phyloP scores from a whole-genome alignment of 2,888 invertebrate species.

The Teinopalpus imperialis region DNA sequence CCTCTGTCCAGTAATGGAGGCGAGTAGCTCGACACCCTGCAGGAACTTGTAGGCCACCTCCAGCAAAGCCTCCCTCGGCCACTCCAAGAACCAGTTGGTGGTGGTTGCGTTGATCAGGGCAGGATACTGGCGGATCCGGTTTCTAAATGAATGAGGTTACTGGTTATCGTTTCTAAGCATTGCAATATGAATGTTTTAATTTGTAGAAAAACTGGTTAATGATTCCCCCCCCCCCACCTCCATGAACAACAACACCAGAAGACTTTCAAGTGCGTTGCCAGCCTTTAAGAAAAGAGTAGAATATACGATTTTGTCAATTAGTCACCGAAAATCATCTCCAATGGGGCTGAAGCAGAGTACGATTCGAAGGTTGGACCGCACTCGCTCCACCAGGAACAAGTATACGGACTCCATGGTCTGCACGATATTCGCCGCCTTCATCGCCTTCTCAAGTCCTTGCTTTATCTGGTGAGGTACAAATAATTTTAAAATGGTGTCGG shows the following conservation, averaged over 20 bases:
- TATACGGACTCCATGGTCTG: constrained; percentile 87
- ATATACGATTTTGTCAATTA: too few relatives aligned
- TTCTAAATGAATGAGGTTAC: too few relatives aligned
- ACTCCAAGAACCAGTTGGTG: constrained; percentile 94
- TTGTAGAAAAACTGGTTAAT: too few relatives aligned
- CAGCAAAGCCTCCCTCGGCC: constrained; percentile 94
- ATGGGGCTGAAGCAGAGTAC: constrained; percentile 94
- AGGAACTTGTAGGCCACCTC: constrained; percentile 94
- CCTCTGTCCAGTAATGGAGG: constrained; percentile 84
- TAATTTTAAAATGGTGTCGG: too few relatives aligned
- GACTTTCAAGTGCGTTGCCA: too few relatives aligned
- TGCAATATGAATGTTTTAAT: too few relatives aligned
- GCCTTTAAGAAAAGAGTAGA: too few relatives aligned
- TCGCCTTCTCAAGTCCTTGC: constrained; percentile 79
- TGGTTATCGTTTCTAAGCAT: too few relatives aligned
- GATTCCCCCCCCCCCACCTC: too few relatives aligned
- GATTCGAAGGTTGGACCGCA: constrained; percentile 89
- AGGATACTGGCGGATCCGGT: constrained; percentile 93
- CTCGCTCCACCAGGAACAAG: constrained; percentile 88
- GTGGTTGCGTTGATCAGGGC: constrained; percentile 93
- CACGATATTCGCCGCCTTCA: constrained; percentile 77
- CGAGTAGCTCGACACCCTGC: constrained; percentile 86
- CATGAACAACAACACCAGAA: too few relatives aligned
- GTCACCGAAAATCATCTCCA: constrained; percentile 88
- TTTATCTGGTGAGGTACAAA: too few relatives aligned